Percentiles rank a stretch among this genome's conserved stretches.
Conservation (phyloP, 2,113 vertebrate genomes). For the Vulpes vulpes region DNA sequence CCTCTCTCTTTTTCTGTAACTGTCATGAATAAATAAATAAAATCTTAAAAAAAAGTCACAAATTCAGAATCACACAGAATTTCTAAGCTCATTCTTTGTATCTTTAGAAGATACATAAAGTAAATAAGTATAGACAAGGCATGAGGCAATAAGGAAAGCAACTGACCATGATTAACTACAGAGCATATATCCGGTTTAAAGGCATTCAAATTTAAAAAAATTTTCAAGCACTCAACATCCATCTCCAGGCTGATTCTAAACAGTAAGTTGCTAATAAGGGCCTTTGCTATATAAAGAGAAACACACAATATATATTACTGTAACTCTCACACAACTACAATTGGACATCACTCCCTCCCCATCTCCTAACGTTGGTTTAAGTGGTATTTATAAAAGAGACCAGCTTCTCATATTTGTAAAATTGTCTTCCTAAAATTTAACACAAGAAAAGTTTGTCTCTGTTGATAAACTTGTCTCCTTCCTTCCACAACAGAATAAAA, state of each 20-base stretch:
- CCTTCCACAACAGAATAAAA: conserved; percentile 32
- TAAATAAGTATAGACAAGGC: background rate
- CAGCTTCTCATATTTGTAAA: background rate
- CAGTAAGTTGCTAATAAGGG: background rate
- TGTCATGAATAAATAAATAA: no score
- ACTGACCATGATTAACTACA: background rate
- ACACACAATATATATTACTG: background rate
- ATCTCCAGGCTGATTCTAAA: background rate
- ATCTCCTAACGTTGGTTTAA: background rate
- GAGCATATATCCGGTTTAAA: background rate
- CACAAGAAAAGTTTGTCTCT: background rate
- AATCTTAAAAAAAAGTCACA: no score
- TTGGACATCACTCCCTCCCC: background rate
- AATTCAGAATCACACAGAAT: no score
- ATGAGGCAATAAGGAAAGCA: background rate
- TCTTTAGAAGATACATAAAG: background rate
- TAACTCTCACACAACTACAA: background rate
- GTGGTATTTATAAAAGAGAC: background rate
- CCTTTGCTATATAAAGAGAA: background rate
- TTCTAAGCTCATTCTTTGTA: no score
- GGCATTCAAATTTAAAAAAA: background rate
- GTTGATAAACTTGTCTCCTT: background rate
- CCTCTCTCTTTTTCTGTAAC: no score
- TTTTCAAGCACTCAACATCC: background rate
- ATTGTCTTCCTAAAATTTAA: conserved; percentile 23